Percentiles rank a stretch among this genome's conserved stretches.
phyloP scores from a whole-genome alignment of 2,888 invertebrate genomes.

The Embidobia sp. region DNA sequence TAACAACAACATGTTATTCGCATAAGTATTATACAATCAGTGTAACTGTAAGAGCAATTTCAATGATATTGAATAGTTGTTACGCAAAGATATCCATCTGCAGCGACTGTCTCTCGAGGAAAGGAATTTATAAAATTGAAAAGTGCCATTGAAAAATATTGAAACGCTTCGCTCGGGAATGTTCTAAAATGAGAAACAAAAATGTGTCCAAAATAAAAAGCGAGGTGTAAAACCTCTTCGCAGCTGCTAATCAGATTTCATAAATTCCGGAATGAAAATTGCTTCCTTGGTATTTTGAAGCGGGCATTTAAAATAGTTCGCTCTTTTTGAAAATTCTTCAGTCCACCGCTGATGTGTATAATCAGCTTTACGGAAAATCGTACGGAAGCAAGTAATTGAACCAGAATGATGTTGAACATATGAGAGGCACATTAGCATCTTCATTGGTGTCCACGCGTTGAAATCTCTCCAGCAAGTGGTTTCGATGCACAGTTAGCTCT shows the following conservation, averaged over 20 bases:
- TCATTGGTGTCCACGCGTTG: conserved; percentile 56
- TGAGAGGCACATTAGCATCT: conserved; percentile 49
- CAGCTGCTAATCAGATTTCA: neutral
- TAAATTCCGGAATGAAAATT: conserved; percentile 3
- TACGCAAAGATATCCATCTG: too few relatives aligned
- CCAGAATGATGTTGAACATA: conserved; percentile 48
- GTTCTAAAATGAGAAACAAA: too few relatives aligned
- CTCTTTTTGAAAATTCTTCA: conserved; percentile 10
- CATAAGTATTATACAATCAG: too few relatives aligned
- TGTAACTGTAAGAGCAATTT: too few relatives aligned
- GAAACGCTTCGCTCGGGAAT: too few relatives aligned
- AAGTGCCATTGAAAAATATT: too few relatives aligned
- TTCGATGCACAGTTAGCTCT: conserved; percentile 43
- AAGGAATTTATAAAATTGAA: too few relatives aligned
- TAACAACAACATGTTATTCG: too few relatives aligned
- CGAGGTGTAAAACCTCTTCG: too few relatives aligned
- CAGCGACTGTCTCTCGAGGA: too few relatives aligned
- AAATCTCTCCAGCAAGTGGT: conserved; percentile 32
- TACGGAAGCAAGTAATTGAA: conserved; percentile 53
- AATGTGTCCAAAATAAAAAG: too few relatives aligned
- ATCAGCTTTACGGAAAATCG: conserved; percentile 46
- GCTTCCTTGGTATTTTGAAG: conserved; percentile 10
- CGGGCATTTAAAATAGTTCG: conserved; percentile 8
- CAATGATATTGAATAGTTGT: too few relatives aligned
- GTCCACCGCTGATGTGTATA: conserved; percentile 34